These are phyloP conservation scores for Ischnura elegans DNA, from an alignment of 2,888 invertebrate genomes.

Conservation along the genomic window DNA sequence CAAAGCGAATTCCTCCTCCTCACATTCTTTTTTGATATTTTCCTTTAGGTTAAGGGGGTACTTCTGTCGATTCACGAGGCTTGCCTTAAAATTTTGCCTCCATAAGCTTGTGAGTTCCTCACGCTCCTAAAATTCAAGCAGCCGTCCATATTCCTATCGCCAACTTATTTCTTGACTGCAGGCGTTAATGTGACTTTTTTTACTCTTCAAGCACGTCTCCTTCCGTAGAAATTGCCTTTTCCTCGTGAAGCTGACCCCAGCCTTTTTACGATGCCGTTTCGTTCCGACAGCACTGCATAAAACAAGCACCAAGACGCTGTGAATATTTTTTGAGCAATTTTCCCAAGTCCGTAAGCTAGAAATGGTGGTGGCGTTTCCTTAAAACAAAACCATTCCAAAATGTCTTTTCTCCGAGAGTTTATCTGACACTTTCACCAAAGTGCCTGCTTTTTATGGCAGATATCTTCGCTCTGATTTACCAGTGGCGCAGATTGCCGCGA, in stretches of 20 bases:
- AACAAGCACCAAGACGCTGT: neutral
- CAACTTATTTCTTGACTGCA: neutral
- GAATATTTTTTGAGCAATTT: neutral
- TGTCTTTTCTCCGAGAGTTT: neutral
- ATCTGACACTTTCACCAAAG: neutral
- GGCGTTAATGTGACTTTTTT: neutral
- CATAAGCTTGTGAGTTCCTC: no score
- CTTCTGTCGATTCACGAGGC: no score
- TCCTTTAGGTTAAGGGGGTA: no score
- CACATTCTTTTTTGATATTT: no score
- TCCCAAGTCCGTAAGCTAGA: neutral
- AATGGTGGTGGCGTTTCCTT: neutral
- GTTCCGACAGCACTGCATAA: neutral
- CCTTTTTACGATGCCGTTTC: constrained; percentile 27
- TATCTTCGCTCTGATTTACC: neutral
- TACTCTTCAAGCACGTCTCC: neutral
- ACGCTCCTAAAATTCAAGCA: no score
- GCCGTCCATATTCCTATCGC: neutral
- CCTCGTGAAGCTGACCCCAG: constrained; percentile 5
- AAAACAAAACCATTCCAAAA: neutral
- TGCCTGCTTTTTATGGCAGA: neutral
- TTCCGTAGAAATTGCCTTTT: constrained; percentile 17
- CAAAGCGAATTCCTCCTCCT: no score
- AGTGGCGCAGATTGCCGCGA: neutral
- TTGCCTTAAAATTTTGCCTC: no score